Percentiles rank a stretch among this genome's conserved stretches.
Conservation (phyloP, 2,797 vertebrate genomes). For the Liparis tanakae region DNA sequence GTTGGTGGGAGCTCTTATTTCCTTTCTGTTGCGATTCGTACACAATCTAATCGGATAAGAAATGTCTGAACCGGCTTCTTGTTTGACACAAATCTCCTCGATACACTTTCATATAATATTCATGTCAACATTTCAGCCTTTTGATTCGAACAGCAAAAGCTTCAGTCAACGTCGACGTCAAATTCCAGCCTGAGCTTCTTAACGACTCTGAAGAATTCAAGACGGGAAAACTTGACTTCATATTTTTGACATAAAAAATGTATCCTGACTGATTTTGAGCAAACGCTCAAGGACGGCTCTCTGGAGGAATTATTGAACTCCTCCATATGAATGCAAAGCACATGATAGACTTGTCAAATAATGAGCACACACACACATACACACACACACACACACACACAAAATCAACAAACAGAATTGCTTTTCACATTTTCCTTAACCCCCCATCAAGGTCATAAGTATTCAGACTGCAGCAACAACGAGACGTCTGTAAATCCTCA, state of each 20-base stretch:
- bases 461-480: constrained; percentile 54
- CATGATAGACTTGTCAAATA: constrained; percentile 58
- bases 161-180: constrained; percentile 33
- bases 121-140: constrained; percentile 33
- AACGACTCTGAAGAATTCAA: constrained; percentile 26
- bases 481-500: constrained; percentile 40
- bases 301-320: constrained; percentile 45
- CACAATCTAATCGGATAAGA: neutral
- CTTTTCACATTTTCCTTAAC: constrained; percentile 48
- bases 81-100: neutral
- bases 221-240: constrained; percentile 30
- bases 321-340: constrained; percentile 45
- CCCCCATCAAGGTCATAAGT: constrained; percentile 68
- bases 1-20: neutral
- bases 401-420: constrained; percentile 48
- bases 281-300: constrained; percentile 54
- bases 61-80: neutral
- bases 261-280: constrained; percentile 38
- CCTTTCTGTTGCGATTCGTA: neutral
- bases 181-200: constrained; percentile 12
- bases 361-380: constrained; percentile 22
- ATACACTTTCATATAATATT: constrained; percentile 23
- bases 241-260: constrained; percentile 51
- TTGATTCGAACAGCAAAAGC: constrained; percentile 45
- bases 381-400: constrained; percentile 10